Evolutionary conservation across 2,888 invertebrate species (phyloP), one percentile per base, ranked within the genome.

Genomic region (Sthenelais limicola): DNA sequence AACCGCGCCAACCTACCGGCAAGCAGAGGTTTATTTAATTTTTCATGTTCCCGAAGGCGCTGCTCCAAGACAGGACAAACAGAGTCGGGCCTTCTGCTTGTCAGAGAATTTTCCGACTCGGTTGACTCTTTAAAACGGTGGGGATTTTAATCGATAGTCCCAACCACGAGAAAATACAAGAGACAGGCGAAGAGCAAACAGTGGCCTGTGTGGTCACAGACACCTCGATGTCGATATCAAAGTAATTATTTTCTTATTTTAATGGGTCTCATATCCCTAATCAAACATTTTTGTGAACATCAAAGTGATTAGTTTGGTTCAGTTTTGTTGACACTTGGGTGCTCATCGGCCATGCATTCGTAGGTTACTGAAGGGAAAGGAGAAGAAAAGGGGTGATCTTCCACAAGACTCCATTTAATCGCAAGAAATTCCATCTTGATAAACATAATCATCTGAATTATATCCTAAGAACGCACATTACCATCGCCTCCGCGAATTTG

Each of bases 241-340:
- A 62, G 62, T 62, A 62, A 62, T 62, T 62, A 62, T 62, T 62
- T 62, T 35, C 38, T 62, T 62, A 62, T 62, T 62, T 38, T 62
- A 62, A 62, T 62, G 38, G 62, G 35, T 62, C 62, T 62, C 62
- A 62, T 62, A 62, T 62, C 62, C 62, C 62, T 62, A 62, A 62
- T 62, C 62, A 62, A 62, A 62, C 62, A 62, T 62, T 62, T 62
- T 62, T 62, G 62, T 62, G 62, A n/a, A 62, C 62, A 62, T 62
- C 62, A 62, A 62, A 62, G 62, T 62, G 62, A 62, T 62, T 62
- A 43, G 62, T 26, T 38, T n/a, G n/a, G n/a, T n/a, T n/a, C n/a
- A n/a, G n/a, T n/a, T n/a, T n/a, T n/a, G n/a, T n/a, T n/a, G n/a
- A n/a, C n/a, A n/a, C n/a, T n/a, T n/a, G n/a, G n/a, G n/a, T n/a